Conservation (phyloP, 2,888 invertebrate species). For the Melolontha melolontha region DNA sequence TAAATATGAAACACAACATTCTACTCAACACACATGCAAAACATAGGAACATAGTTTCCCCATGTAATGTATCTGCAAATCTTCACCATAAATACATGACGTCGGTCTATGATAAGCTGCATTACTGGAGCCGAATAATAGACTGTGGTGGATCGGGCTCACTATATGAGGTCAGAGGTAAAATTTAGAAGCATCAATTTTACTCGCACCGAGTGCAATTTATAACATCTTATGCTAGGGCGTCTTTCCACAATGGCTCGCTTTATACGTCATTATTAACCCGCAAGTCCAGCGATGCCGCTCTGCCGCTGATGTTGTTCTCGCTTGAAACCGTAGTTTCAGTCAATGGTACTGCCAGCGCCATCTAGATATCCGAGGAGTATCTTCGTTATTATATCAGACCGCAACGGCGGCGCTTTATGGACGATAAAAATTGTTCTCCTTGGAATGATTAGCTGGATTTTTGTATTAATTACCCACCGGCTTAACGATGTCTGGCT, state of each 20-base stretch:
- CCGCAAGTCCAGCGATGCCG: conserved; percentile 47
- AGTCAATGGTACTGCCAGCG: conserved; percentile 1
- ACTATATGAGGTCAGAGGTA: conserved; percentile 54
- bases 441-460: conserved; percentile 50
- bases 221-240: conserved; percentile 57
- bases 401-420: conserved; percentile 40
- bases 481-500: conserved; percentile 33
- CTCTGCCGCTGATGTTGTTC: conserved; percentile 14
- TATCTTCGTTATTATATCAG: conserved; percentile 39
- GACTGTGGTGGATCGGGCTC: conserved; percentile 51
- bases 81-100: conserved; percentile 44
- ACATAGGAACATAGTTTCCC: not conserved
- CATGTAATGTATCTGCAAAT: conserved; percentile 27
- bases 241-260: conserved; percentile 55
- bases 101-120: conserved; percentile 49
- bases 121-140: conserved; percentile 48
- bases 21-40: conserved; percentile 15
- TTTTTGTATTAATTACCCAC: conserved; percentile 51
- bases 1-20: conserved; percentile 12
- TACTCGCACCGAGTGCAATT: conserved; percentile 57
- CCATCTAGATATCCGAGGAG: conserved; percentile 44
- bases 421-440: conserved; percentile 51
- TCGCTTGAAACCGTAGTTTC: not conserved
- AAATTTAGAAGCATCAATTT: conserved; percentile 59
- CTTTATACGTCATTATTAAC: conserved; percentile 59